phyloP scores from a whole-genome alignment of 2,888 invertebrate genomes.

The Aelia acuminata region DNA sequence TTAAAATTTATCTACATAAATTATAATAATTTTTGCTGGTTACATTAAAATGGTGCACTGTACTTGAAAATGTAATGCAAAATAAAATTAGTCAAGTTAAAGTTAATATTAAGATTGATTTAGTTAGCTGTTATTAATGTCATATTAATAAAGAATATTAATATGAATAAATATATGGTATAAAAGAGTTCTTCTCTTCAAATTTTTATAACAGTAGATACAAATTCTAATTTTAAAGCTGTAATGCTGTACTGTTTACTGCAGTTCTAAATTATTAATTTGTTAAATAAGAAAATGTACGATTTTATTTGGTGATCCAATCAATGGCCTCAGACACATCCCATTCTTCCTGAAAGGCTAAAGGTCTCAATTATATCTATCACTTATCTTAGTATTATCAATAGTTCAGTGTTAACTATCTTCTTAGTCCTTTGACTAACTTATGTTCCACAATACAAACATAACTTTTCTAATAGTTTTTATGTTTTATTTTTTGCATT shows the following conservation, averaged over 20 bases:
- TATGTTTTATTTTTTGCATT: neutral
- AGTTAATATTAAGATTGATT: neutral
- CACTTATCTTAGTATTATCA: slow-evolving; percentile 57
- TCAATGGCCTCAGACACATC: slow-evolving; percentile 59
- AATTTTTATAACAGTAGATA: neutral
- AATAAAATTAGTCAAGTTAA: too few species aligned
- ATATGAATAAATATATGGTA: too few species aligned
- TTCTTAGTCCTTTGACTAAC: slow-evolving; percentile 52
- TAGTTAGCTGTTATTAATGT: neutral
- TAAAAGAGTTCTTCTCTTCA: neutral
- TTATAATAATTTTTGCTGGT: too few species aligned
- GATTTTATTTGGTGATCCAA: slow-evolving; percentile 52
- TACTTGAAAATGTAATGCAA: too few species aligned
- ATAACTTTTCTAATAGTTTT: slow-evolving; percentile 46
- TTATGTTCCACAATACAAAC: slow-evolving; percentile 54
- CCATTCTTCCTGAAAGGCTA: slow-evolving; percentile 59
- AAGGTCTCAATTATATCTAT: slow-evolving; percentile 56
- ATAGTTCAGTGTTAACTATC: slow-evolving; percentile 56
- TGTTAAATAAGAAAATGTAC: slow-evolving; percentile 2
- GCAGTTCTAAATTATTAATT: neutral
- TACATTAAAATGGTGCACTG: too few species aligned
- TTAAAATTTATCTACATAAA: too few species aligned
- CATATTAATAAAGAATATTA: neutral
- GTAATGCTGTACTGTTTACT: neutral
- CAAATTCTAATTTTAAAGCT: neutral